Evolutionary conservation across 2,797 vertebrate species (phyloP), one percentile per base, ranked within the genome.

Genomic region (Hydrolagus colliei): DNA sequence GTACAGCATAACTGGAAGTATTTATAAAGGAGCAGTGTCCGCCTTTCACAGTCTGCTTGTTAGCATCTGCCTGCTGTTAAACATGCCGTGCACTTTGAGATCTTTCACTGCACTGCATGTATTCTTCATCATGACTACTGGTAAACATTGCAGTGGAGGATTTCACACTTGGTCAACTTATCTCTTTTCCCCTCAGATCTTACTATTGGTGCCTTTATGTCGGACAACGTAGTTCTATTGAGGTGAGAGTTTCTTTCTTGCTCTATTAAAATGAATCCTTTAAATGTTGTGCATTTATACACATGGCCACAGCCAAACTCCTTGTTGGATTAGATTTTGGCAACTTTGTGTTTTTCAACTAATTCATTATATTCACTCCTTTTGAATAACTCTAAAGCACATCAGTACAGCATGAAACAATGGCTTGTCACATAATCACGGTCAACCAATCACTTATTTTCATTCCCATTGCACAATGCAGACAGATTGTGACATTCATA

Each of bases 201-300:
- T 86, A 98, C 97, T 0, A 85, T 99, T 20, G 98, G 98, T 82
- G 98, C 98, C 35, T 99, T 99, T 90, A 95, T 98, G 95, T 93
- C 97, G 0, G 96, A 98, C 89, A 95, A 92, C 0, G 98, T 97
- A 89, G 95, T 99, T 78, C 93, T 99, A 87, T 90, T 99, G 86
- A 97, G 98, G 98, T 99, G 90, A 96, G 96, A 87, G 27, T 16
- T 74, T 59, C 35, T 68, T 61, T 13, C 65, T 72, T 52, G 3
- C 67, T 73, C 41, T 52, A 52, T 52, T 52, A 52, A 52, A 11
- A 80, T 16, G 12, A 16, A 8, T 80, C 62, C 16, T 80, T 65
- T 7, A 27, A 63, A 13, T n/a, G 10, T 7, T 79, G 63, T 63
- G 62, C 41, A 52, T 52, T 52, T 52, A 32, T 35, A 16, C 1